Conservation (phyloP, 2,113 vertebrate species). For the Anthoscopus minutus region DNA sequence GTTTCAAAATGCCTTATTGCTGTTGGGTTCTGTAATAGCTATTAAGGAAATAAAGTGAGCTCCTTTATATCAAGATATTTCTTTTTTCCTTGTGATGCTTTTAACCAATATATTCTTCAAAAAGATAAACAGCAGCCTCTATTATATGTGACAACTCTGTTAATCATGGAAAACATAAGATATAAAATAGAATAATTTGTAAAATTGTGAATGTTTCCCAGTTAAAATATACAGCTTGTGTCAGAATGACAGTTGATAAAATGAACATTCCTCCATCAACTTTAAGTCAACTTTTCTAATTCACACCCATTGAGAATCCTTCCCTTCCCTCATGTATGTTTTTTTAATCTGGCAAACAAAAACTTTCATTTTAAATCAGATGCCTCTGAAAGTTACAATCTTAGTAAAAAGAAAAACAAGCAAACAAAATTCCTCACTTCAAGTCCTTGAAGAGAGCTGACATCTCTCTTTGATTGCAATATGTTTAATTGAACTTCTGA, state of each 20-base stretch:
- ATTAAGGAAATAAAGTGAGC: slow-evolving; percentile 15
- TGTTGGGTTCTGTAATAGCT: neutral
- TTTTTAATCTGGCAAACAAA: neutral
- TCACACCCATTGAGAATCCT: neutral
- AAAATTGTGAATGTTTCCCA: neutral
- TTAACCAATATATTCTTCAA: slow-evolving; percentile 1
- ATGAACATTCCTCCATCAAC: neutral
- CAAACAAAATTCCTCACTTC: neutral
- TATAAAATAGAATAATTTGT: neutral
- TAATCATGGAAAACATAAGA: slow-evolving; percentile 9
- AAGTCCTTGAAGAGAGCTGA: neutral
- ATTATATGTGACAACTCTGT: neutral
- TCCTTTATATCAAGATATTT: slow-evolving; percentile 13
- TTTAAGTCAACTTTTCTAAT: neutral
- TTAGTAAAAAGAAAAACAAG: neutral
- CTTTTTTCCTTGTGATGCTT: neutral
- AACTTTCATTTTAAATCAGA: neutral
- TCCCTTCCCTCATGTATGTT: neutral
- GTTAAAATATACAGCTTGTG: neutral
- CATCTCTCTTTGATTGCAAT: neutral
- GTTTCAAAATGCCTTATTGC: slow-evolving; percentile 15
- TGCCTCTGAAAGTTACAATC: neutral
- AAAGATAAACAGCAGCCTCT: neutral
- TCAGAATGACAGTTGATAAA: neutral
- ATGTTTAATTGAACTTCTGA: slow-evolving; percentile 36